A percentile compares a stretch with the other conserved stretches of the same genome.
Evolutionary conservation across 1,140 invertebrate genomes (phyloP).

Genomic region (Platyscapa corneri): DNA sequence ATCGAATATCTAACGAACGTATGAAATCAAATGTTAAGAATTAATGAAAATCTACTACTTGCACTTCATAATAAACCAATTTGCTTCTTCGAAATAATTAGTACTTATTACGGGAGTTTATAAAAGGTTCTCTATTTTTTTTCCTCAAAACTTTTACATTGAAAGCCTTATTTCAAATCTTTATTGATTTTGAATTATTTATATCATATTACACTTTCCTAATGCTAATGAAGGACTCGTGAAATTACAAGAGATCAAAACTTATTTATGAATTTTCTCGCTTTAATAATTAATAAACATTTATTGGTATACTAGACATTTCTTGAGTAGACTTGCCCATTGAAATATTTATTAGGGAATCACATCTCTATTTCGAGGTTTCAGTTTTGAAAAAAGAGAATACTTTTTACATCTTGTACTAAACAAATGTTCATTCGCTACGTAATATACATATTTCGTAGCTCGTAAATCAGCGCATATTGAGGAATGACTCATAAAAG

Average conservation of each 20-base stretch:
- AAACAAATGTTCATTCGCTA: constrained; percentile 13
- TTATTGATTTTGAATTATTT: too few relatives aligned
- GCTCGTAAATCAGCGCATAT: constrained; percentile 28
- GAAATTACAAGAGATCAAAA: neutral
- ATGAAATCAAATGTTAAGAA: too few relatives aligned
- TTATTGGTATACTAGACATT: neutral
- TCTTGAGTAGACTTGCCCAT: neutral
- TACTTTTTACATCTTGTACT: constrained; percentile 7
- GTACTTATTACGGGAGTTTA: too few relatives aligned
- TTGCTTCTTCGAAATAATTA: neutral
- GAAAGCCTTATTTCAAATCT: too few relatives aligned
- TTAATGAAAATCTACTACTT: too few relatives aligned
- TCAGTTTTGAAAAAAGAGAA: neutral
- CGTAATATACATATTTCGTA: constrained; percentile 33
- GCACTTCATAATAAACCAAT: too few relatives aligned
- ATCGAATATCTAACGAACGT: too few relatives aligned
- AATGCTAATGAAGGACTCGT: neutral
- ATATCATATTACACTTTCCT: neutral
- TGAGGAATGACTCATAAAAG: constrained; percentile 45
- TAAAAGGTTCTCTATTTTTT: too few relatives aligned
- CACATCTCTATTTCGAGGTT: constrained; percentile 12
- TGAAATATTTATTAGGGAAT: constrained; percentile 1
- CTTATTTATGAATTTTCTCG: neutral
- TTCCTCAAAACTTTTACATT: too few relatives aligned
- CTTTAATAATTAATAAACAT: neutral